A percentile compares a stretch with the other conserved stretches of the same genome.
These are phyloP conservation scores for Siniperca scherzeri DNA, from an alignment of 2,797 vertebrate species.

Conservation along the genomic window DNA sequence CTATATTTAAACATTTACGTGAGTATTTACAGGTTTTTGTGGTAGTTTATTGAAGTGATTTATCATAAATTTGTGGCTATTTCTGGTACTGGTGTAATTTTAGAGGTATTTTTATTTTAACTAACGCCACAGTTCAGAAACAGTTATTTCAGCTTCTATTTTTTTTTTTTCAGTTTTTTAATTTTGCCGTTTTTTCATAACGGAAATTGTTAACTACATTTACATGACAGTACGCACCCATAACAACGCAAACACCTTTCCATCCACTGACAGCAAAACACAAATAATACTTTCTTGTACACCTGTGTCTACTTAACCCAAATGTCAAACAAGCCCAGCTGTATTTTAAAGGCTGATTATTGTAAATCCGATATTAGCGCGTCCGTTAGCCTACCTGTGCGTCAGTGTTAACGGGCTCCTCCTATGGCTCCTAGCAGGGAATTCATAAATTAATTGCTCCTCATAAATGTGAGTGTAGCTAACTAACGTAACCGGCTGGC, in stretches of 20 bases:
- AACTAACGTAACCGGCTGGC: slow-evolving; percentile 7
- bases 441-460: slow-evolving; percentile 27
- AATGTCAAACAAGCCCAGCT: neutral
- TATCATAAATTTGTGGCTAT: neutral
- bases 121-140: neutral
- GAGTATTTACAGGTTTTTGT: neutral
- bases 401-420: slow-evolving; percentile 33
- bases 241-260: neutral
- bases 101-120: neutral
- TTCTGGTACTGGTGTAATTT: accelerated
- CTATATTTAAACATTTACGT: neutral
- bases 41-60: neutral
- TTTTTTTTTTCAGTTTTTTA: too few relatives aligned
- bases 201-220: neutral
- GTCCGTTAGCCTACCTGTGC: slow-evolving; percentile 57
- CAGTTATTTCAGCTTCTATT: neutral
- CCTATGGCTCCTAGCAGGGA: slow-evolving; percentile 8
- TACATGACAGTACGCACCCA: slow-evolving; percentile 53
- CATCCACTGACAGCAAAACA: neutral
- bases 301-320: neutral
- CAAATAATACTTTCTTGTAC: neutral
- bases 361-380: neutral
- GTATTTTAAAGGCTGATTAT: neutral
- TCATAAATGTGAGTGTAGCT: neutral
- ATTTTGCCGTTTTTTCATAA: neutral